A percentile compares a stretch with the other conserved stretches of the same genome.
phyloP scores from a whole-genome alignment of 2,113 vertebrate genomes.

The Lasiurus borealis region DNA sequence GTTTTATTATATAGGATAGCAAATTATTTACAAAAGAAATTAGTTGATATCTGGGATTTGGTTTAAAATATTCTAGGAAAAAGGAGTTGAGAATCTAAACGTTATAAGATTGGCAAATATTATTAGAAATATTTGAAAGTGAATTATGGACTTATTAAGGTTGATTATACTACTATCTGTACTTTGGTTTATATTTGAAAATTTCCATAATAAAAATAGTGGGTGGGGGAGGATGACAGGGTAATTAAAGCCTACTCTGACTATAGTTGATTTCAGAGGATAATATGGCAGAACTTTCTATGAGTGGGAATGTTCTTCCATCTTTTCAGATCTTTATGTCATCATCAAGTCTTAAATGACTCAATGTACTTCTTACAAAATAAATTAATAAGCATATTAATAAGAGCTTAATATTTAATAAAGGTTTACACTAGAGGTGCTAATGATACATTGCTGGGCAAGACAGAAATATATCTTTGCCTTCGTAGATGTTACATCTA shows the following conservation, averaged over 20 bases:
- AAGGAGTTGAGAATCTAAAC: background rate
- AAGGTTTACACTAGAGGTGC: background rate
- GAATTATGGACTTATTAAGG: background rate
- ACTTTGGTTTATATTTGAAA: background rate
- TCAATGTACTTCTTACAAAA: background rate
- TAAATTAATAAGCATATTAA: background rate
- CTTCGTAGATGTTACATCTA: background rate
- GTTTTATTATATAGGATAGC: background rate
- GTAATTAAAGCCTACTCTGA: background rate
- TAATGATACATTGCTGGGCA: background rate
- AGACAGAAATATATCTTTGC: background rate
- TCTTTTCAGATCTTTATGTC: background rate
- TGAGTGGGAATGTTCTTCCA: background rate
- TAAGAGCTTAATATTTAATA: background rate
- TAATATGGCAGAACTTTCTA: background rate
- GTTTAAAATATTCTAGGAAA: slow-evolving; percentile 12
- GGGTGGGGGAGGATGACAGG: background rate
- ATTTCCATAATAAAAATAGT: background rate
- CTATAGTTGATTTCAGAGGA: background rate
- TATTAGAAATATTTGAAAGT: background rate
- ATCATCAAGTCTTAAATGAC: background rate
- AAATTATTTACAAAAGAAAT: background rate
- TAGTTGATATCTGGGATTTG: background rate
- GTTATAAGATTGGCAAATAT: background rate
- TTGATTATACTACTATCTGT: background rate